Conservation (phyloP, 2,113 vertebrate species). For the Leucosticte australis region DNA sequence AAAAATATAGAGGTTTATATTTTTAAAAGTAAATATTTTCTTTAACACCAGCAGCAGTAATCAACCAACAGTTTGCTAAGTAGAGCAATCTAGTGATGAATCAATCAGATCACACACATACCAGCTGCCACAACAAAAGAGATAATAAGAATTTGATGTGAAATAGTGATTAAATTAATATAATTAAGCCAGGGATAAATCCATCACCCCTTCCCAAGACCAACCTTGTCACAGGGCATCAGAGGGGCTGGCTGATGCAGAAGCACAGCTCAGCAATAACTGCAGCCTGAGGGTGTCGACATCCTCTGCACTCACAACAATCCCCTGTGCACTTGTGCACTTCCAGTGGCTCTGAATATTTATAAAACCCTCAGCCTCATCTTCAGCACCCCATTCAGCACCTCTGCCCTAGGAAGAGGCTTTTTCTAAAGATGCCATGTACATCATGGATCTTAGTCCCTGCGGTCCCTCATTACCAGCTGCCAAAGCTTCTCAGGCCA, state of each 20-base stretch:
- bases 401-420: not conserved
- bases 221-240: slow-evolving; percentile 45
- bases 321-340: not conserved
- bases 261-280: slow-evolving; percentile 17
- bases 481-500: not conserved
- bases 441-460: not conserved
- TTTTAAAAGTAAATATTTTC: not conserved
- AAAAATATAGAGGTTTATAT: not conserved
- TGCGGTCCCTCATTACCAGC: not conserved
- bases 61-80: not conserved
- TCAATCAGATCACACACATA: not conserved
- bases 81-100: not conserved
- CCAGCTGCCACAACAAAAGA: not conserved
- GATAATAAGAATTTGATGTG: not conserved
- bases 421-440: not conserved
- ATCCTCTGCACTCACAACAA: not conserved
- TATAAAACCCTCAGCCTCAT: slow-evolving; percentile 17
- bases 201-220: slow-evolving; percentile 36
- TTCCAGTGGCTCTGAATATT: slow-evolving; percentile 35
- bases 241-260: slow-evolving; percentile 4
- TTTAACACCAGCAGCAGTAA: not conserved
- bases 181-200: slow-evolving; percentile 6
- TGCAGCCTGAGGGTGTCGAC: slow-evolving; percentile 15
- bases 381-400: not conserved
- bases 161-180: not conserved